Evolutionary conservation across 2,888 invertebrate genomes (phyloP).

Genomic region (Morinoia aosen): DNA sequence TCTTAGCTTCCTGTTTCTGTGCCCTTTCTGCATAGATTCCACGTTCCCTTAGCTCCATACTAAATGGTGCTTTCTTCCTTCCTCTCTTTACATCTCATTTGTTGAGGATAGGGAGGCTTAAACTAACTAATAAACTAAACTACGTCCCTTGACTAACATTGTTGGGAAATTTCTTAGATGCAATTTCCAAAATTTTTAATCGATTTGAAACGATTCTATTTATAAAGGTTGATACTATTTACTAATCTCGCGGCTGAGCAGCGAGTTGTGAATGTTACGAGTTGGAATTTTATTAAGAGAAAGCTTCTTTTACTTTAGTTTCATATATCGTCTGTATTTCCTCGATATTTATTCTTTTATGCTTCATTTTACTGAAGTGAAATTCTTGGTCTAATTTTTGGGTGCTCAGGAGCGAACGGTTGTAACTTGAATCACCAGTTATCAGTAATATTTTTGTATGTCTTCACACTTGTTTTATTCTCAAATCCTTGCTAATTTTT

Average conservation of each 20-base stretch:
- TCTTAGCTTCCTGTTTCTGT: too few species aligned
- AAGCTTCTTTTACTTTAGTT: not conserved
- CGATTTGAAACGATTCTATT: not conserved
- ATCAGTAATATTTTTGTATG: slow-evolving; percentile 44
- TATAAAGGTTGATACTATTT: not conserved
- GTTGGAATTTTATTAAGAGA: not conserved
- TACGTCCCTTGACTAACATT: not conserved
- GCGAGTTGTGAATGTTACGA: not conserved
- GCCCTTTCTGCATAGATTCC: too few species aligned
- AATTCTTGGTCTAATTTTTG: not conserved
- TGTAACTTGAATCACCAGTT: slow-evolving; percentile 32
- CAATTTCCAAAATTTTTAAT: not conserved
- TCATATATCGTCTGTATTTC: not conserved
- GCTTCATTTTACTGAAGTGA: not conserved
- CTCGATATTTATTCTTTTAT: not conserved
- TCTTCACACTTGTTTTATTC: slow-evolving; percentile 37
- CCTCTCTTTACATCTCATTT: too few species aligned
- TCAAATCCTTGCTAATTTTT: not conserved
- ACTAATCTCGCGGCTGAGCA: not conserved
- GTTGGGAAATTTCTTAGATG: not conserved
- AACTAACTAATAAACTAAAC: too few species aligned
- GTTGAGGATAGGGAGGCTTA: too few species aligned
- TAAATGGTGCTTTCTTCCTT: too few species aligned
- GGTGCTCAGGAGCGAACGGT: not conserved
- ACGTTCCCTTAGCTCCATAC: too few species aligned